Evolutionary conservation across 2,888 invertebrate species (phyloP).

Genomic region (Diaphora mendica): DNA sequence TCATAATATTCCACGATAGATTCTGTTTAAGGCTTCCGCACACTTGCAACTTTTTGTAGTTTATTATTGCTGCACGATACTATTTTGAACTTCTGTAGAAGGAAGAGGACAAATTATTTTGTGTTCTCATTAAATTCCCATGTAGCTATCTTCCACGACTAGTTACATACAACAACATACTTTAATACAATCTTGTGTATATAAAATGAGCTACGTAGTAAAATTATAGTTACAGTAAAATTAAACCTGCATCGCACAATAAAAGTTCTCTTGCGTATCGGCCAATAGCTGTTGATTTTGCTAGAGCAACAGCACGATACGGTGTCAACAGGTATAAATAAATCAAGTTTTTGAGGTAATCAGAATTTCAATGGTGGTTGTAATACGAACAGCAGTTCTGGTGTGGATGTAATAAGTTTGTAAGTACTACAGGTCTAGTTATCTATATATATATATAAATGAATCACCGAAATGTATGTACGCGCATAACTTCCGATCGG

Average conservation of each 20-base stretch:
- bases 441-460: too few relatives aligned
- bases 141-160: neutral
- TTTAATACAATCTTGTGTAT: neutral
- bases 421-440: too few relatives aligned
- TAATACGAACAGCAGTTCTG: too few relatives aligned
- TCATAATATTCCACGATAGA: conserved; percentile 63
- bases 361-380: too few relatives aligned
- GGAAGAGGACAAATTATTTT: neutral
- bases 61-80: neutral
- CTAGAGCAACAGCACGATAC: neutral
- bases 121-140: neutral
- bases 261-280: neutral
- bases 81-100: neutral
- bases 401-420: too few relatives aligned
- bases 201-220: neutral
- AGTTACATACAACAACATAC: neutral
- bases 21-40: conserved; percentile 36
- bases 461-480: too few relatives aligned
- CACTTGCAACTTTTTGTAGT: conserved; percentile 3
- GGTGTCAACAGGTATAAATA: neutral
- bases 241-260: neutral
- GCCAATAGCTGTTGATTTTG: neutral
- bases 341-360: too few relatives aligned
- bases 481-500: too few relatives aligned
- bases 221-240: neutral